Conservation (phyloP, 1,140 invertebrate species). For the Halesus radiatus region DNA sequence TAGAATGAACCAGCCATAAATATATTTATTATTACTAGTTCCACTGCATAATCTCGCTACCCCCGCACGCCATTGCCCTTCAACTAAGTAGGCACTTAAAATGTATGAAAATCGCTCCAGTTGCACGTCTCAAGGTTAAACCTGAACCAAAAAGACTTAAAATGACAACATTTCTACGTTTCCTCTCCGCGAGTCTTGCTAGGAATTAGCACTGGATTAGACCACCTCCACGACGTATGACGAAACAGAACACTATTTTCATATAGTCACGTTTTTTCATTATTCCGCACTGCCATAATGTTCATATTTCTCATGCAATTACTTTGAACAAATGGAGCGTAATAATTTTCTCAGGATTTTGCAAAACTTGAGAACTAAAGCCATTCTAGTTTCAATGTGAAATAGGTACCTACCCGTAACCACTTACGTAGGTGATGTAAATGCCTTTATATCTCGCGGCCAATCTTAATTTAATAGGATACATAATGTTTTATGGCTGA, state of each 20-base stretch:
- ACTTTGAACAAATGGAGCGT: constrained; percentile 26
- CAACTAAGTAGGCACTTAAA: not conserved
- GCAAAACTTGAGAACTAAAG: constrained; percentile 31
- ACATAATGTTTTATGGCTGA: not conserved
- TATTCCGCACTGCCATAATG: constrained; percentile 15
- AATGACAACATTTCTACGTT: constrained; percentile 2
- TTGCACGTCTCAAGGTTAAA: not conserved
- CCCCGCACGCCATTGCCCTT: not conserved
- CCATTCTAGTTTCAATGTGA: constrained; percentile 13
- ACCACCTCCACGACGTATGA: not conserved
- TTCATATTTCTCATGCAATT: constrained; percentile 35
- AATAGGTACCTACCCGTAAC: not conserved
- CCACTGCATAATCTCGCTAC: too few relatives aligned
- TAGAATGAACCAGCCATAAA: too few relatives aligned
- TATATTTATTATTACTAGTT: too few relatives aligned
- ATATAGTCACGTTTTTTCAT: constrained; percentile 32
- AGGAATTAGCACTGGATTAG: constrained; percentile 7
- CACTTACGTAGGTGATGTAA: not conserved
- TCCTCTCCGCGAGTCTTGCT: not conserved
- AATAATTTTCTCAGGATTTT: constrained; percentile 27
- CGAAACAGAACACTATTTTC: constrained; percentile 11
- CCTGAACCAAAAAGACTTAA: not conserved
- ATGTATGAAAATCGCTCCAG: not conserved
- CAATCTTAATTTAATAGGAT: not conserved
- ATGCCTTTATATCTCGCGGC: not conserved